Conservation (phyloP, 2,113 vertebrate genomes). For the Triplophysa dalaica region DNA sequence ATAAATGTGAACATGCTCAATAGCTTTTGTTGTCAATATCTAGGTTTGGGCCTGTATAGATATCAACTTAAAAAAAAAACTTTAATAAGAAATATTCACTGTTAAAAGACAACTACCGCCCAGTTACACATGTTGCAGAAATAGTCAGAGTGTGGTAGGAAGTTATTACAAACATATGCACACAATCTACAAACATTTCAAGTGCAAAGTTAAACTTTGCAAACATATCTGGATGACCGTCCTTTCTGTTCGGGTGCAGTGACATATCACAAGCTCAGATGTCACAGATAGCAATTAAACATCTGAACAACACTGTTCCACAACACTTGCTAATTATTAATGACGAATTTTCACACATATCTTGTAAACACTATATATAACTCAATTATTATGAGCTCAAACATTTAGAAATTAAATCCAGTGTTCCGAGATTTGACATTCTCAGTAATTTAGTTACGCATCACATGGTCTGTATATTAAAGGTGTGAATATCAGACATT, state of each 20-base stretch:
- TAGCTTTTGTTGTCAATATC: too few species aligned
- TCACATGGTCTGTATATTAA: not conserved
- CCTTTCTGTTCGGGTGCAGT: constrained; percentile 4
- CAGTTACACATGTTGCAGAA: too few species aligned
- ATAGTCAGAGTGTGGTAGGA: too few species aligned
- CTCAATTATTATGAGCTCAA: constrained; percentile 7
- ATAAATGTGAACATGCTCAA: too few species aligned
- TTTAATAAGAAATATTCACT: too few species aligned
- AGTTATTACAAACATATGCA: too few species aligned
- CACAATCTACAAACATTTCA: too few species aligned
- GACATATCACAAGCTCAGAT: constrained; percentile 5
- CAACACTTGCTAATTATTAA: constrained; percentile 29
- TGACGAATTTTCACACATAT: not conserved
- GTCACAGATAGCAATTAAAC: constrained; percentile 21
- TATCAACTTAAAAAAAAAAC: too few species aligned
- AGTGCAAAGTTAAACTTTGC: too few species aligned
- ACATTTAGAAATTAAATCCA: not conserved
- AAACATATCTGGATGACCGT: not conserved
- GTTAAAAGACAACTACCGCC: too few species aligned
- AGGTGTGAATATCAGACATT: not conserved
- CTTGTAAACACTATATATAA: constrained; percentile 27
- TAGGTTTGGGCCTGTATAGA: too few species aligned
- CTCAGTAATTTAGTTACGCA: not conserved
- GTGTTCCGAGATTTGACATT: not conserved
- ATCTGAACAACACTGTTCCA: constrained; percentile 17